These are phyloP conservation scores for Drosophila micromelanica DNA, from an alignment of 1,140 invertebrate genomes.

Conservation along the genomic window DNA sequence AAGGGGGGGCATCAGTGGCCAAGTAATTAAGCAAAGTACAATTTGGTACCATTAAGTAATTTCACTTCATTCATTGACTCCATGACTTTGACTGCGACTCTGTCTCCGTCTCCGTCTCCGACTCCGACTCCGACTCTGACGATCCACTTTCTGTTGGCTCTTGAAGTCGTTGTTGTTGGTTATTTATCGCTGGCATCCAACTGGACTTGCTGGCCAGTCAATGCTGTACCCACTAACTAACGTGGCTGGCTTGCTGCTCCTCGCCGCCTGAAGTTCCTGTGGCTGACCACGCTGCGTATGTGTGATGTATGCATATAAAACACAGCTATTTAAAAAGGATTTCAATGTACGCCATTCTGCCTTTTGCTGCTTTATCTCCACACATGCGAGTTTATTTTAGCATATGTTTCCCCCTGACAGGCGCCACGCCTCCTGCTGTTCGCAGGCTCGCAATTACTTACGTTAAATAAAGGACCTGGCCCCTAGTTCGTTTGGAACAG, in stretches of 20 bases:
- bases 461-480: slow-evolving; percentile 22
- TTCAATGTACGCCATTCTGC: slow-evolving; percentile 39
- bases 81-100: slow-evolving; percentile 42
- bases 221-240: slow-evolving; percentile 9
- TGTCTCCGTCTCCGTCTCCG: not conserved
- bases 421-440: slow-evolving; percentile 2
- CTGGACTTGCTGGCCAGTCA: slow-evolving; percentile 64
- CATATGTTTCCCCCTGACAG: slow-evolving; percentile 13
- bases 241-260: not conserved
- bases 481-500: slow-evolving; percentile 9
- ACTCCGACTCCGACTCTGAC: not conserved
- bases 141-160: not conserved
- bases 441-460: slow-evolving; percentile 24
- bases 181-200: slow-evolving; percentile 61
- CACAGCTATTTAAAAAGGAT: slow-evolving; percentile 66
- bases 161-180: not conserved
- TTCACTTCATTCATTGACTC: slow-evolving; percentile 80
- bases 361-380: slow-evolving; percentile 8
- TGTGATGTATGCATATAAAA: slow-evolving; percentile 60
- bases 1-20: slow-evolving; percentile 63
- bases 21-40: slow-evolving; percentile 84
- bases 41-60: slow-evolving; percentile 83
- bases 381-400: slow-evolving; percentile 45
- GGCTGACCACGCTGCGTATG: slow-evolving; percentile 59
- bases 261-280: slow-evolving; percentile 15